These are phyloP conservation scores for Lanius collurio DNA, from an alignment of 2,113 vertebrate species.

Conservation along the genomic window DNA sequence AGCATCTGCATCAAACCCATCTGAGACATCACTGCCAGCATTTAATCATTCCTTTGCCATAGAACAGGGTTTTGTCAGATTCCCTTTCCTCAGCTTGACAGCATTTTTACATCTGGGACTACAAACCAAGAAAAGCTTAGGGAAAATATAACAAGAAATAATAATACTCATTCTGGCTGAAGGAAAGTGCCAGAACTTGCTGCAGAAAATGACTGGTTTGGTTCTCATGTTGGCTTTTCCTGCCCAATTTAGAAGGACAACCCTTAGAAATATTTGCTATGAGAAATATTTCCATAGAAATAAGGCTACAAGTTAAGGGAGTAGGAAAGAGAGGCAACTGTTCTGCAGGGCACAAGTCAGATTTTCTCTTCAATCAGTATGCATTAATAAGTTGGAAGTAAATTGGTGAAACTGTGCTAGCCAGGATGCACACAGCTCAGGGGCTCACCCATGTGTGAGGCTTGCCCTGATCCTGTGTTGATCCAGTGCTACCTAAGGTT, in stretches of 20 bases:
- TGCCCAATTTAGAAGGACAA: background rate
- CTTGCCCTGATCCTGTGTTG: rapidly evolving
- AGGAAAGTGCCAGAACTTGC: background rate
- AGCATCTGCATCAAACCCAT: background rate
- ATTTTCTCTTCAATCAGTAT: background rate
- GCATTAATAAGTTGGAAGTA: background rate
- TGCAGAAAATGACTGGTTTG: background rate
- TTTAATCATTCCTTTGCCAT: background rate
- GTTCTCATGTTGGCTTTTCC: background rate
- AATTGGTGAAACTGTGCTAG: background rate
- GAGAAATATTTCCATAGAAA: background rate
- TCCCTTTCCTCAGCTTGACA: background rate
- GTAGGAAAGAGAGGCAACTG: background rate
- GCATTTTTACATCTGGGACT: background rate
- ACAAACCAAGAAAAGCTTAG: background rate
- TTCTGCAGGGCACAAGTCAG: background rate
- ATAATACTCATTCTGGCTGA: background rate
- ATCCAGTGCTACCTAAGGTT: background rate
- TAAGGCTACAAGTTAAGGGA: background rate
- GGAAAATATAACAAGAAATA: slow-evolving; percentile 6
- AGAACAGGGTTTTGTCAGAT: background rate
- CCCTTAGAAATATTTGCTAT: background rate
- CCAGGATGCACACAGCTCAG: background rate
- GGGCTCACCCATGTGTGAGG: rapidly evolving
- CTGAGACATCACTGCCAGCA: background rate